phyloP scores from a whole-genome alignment of 2,888 invertebrate species.

The Agrochola litura region DNA sequence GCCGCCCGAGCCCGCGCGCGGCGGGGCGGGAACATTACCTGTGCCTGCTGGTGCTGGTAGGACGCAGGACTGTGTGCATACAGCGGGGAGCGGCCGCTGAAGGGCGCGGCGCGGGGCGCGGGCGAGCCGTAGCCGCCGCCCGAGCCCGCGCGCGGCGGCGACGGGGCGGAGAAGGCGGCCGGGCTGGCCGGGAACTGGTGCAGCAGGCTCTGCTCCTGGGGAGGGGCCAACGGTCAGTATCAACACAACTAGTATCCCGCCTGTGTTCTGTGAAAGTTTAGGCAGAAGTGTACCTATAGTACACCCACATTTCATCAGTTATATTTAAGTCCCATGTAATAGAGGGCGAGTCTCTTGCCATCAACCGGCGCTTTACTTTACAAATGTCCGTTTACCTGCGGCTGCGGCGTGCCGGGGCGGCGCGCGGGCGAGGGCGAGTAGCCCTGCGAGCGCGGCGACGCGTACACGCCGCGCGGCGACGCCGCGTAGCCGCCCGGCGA shows the following conservation, averaged over 20 bases:
- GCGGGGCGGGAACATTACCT: slow-evolving; percentile 57
- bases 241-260: background rate
- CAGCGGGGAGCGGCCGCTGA: slow-evolving; percentile 81
- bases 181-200: slow-evolving; percentile 81
- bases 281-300: too few relatives aligned
- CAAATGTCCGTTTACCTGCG: slow-evolving; percentile 68
- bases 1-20: slow-evolving; percentile 65
- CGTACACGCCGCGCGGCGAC: slow-evolving; percentile 85
- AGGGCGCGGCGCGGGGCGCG: slow-evolving; percentile 70
- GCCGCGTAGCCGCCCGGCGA: slow-evolving; percentile 74
- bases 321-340: background rate
- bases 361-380: too few relatives aligned
- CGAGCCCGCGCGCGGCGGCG: slow-evolving; percentile 66
- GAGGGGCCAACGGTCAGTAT: fast-evolving
- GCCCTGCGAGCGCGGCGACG: slow-evolving; percentile 84
- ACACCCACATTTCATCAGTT: too few relatives aligned
- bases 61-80: slow-evolving; percentile 80
- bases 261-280: too few relatives aligned
- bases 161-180: slow-evolving; percentile 77
- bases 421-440: slow-evolving; percentile 82
- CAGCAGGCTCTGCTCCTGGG: slow-evolving; percentile 34
- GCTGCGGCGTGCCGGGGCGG: slow-evolving; percentile 80
- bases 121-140: slow-evolving; percentile 73
- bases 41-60: slow-evolving; percentile 74
- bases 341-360: too few relatives aligned